Percentiles rank a stretch among this genome's conserved stretches.
These are phyloP conservation scores for Abramis brama DNA, from an alignment of 2,113 vertebrate genomes.

Conservation along the genomic window DNA sequence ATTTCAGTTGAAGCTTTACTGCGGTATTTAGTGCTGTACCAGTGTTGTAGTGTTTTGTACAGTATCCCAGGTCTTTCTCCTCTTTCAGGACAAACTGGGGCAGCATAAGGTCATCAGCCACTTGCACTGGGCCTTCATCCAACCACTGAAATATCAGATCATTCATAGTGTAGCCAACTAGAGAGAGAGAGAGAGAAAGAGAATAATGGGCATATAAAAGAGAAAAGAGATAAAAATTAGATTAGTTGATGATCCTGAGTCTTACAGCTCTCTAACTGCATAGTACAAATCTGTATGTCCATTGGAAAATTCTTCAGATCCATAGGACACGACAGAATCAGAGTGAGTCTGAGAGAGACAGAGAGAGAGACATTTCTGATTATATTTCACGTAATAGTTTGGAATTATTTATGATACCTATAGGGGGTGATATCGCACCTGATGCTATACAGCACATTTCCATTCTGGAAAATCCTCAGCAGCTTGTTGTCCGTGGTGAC, in stretches of 20 bases:
- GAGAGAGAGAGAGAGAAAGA: conserved; percentile 22
- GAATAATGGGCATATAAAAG: conserved; percentile 1
- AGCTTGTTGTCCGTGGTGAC: conserved; percentile 96
- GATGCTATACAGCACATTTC: conserved; percentile 95
- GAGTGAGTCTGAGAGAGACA: conserved; percentile 80
- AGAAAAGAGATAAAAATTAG: conserved; percentile 19
- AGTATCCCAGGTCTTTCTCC: conserved; percentile 91
- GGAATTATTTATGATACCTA: background rate
- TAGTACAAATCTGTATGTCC: conserved; percentile 93
- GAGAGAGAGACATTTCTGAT: background rate
- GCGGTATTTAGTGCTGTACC: conserved; percentile 72
- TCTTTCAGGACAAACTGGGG: conserved; percentile 92
- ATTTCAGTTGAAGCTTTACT: too few relatives aligned
- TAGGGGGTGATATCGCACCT: conserved; percentile 73
- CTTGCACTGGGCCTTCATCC: conserved; percentile 89
- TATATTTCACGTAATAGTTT: conserved; percentile 1
- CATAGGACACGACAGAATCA: conserved; percentile 95
- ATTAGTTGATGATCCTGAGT: conserved; percentile 42
- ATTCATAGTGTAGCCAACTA: conserved; percentile 97
- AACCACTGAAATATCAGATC: conserved; percentile 94
- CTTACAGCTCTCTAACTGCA: conserved; percentile 98
- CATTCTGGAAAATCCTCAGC: conserved; percentile 92
- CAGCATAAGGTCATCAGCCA: conserved; percentile 89
- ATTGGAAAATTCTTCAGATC: conserved; percentile 96
- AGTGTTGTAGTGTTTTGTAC: conserved; percentile 94